phyloP scores from a whole-genome alignment of 2,888 invertebrate genomes.

The Sussaba pulchella region DNA sequence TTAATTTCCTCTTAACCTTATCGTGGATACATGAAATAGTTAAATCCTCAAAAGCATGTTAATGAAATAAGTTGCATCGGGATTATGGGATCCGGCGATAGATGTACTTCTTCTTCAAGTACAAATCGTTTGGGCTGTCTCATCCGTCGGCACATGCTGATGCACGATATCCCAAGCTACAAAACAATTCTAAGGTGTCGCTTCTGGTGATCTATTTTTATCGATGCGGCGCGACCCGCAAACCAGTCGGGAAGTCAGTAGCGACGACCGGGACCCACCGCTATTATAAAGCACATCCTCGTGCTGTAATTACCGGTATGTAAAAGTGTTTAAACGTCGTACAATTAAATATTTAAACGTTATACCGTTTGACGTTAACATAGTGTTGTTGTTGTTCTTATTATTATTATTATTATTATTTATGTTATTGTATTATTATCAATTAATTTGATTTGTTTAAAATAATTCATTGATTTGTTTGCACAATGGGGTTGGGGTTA shows the following conservation, averaged over 20 bases:
- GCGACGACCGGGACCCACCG: slow-evolving; percentile 76
- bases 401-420: too few relatives aligned
- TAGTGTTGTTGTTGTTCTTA: neutral
- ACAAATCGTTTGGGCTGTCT: slow-evolving; percentile 14
- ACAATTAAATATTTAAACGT: slow-evolving; percentile 30
- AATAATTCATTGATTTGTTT: too few relatives aligned
- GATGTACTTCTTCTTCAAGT: slow-evolving; percentile 21
- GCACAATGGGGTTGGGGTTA: too few relatives aligned
- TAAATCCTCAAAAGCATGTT: too few relatives aligned
- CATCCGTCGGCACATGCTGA: slow-evolving; percentile 40
- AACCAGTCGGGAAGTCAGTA: slow-evolving; percentile 78
- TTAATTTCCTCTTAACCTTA: too few relatives aligned
- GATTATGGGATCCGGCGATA: too few relatives aligned
- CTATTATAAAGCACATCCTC: slow-evolving; percentile 79
- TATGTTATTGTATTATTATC: too few relatives aligned
- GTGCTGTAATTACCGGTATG: slow-evolving; percentile 77
- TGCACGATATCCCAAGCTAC: slow-evolving; percentile 47
- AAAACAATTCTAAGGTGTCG: slow-evolving; percentile 77
- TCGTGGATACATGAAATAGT: too few relatives aligned
- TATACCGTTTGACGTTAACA: slow-evolving; percentile 23
- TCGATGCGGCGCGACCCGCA: slow-evolving; percentile 69
- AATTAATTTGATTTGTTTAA: too few relatives aligned
- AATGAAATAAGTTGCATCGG: too few relatives aligned
- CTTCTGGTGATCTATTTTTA: slow-evolving; percentile 81
- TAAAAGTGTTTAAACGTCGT: slow-evolving; percentile 60